A percentile compares a stretch with the other conserved stretches of the same genome.
Conservation (phyloP, 2,113 vertebrate species). For the Chaetorhynchus papuensis region DNA sequence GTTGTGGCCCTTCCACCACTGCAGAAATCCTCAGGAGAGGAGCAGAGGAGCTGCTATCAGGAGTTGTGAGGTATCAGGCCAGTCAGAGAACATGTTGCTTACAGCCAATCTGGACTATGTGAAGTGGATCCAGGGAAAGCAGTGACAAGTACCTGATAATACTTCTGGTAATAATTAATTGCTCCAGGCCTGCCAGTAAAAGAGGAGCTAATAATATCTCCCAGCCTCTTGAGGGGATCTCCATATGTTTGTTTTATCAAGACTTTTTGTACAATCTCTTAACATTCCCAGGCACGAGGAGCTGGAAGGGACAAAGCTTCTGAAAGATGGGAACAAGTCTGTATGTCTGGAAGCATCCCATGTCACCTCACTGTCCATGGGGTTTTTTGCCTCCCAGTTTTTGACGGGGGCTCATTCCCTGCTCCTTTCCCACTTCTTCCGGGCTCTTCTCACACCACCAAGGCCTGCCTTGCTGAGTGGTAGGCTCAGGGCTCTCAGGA, state of each 20-base stretch:
- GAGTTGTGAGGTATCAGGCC: not conserved
- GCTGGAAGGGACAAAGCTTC: not conserved
- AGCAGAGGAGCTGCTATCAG: not conserved
- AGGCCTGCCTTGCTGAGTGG: conserved; percentile 2
- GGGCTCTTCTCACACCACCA: not conserved
- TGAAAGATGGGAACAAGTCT: not conserved
- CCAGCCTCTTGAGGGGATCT: not conserved
- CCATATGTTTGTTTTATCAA: not conserved
- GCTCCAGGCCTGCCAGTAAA: not conserved
- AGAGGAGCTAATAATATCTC: conserved; percentile 39
- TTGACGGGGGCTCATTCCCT: not conserved
- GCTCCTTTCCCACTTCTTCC: not conserved
- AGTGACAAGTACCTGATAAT: conserved; percentile 29
- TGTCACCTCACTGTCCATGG: not conserved
- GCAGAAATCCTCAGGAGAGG: not conserved
- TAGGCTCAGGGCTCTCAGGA: conserved; percentile 16
- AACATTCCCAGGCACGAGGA: not conserved
- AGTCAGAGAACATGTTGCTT: not conserved
- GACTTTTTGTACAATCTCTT: not conserved
- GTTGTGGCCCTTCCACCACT: not conserved
- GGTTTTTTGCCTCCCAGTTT: not conserved
- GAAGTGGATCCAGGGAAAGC: not conserved
- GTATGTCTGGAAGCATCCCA: not conserved
- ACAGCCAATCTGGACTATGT: not conserved
- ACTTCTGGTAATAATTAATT: conserved; percentile 30